Evolutionary conservation across 2,797 vertebrate genomes (phyloP).

Genomic region (Kryptopterus vitreolus): DNA sequence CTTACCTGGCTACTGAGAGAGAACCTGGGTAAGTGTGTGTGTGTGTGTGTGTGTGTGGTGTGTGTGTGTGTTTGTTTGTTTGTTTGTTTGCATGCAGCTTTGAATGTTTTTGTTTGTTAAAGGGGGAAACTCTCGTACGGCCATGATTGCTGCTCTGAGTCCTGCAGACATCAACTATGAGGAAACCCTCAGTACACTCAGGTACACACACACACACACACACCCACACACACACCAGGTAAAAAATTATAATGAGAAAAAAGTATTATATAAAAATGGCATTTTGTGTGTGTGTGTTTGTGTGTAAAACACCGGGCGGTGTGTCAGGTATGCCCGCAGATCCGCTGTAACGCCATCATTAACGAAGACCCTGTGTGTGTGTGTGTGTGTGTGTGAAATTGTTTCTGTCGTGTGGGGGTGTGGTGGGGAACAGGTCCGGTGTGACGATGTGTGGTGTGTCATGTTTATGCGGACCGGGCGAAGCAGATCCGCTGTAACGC

Average conservation of each 20-base stretch:
- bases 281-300: too few relatives aligned
- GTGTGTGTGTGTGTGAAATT: not conserved
- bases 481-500: conserved; percentile 90
- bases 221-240: not conserved
- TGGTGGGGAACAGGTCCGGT: too few relatives aligned
- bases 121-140: conserved; percentile 79
- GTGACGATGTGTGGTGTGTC: conserved; percentile 8
- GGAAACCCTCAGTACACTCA: conserved; percentile 78
- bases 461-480: conserved; percentile 79
- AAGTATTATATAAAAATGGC: too few relatives aligned
- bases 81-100: conserved; percentile 22
- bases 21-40: conserved; percentile 43
- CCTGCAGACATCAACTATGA: conserved; percentile 77
- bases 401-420: not conserved
- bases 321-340: too few relatives aligned
- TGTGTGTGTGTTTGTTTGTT: conserved; percentile 27
- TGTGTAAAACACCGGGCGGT: too few relatives aligned
- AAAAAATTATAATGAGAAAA: too few relatives aligned
- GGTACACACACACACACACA: conserved; percentile 12
- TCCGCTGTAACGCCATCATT: too few relatives aligned
- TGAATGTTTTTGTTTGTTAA: conserved; percentile 14
- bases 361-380: too few relatives aligned
- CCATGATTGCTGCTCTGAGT: conserved; percentile 79
- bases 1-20: conserved; percentile 54
- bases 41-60: conserved; percentile 30